Evolutionary conservation across 2,888 invertebrate genomes (phyloP).

Genomic region (Amphiduros pacificus): DNA sequence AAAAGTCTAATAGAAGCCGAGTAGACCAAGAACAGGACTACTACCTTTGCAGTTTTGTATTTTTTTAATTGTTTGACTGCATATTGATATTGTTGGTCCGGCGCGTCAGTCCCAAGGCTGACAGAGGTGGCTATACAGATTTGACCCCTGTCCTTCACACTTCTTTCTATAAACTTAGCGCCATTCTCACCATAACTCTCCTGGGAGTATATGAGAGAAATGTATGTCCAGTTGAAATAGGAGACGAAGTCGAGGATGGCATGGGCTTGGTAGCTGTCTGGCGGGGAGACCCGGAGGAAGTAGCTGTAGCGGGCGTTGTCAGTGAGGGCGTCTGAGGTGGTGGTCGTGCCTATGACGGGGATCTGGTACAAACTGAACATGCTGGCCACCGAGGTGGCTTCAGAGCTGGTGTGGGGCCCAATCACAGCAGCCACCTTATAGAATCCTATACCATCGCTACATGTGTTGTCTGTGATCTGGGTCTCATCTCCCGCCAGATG

Average conservation of each 20-base stretch:
- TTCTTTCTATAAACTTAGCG: neutral
- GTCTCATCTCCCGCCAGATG: too few relatives aligned
- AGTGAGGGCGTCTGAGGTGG: constrained; percentile 44
- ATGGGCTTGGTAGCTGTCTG: constrained; percentile 34
- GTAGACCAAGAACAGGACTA: too few relatives aligned
- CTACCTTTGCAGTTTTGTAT: too few relatives aligned
- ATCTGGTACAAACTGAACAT: constrained; percentile 61
- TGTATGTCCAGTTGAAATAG: constrained; percentile 8
- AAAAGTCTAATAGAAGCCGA: too few relatives aligned
- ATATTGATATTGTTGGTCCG: too few relatives aligned
- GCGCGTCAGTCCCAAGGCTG: too few relatives aligned
- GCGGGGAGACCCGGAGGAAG: constrained; percentile 42
- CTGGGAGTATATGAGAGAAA: constrained; percentile 5
- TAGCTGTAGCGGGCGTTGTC: constrained; percentile 41
- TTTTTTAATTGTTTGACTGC: too few relatives aligned
- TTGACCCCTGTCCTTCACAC: neutral
- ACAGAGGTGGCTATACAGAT: too few relatives aligned
- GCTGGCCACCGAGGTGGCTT: constrained; percentile 12
- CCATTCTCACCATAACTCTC: constrained; percentile 17
- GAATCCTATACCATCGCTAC: too few relatives aligned
- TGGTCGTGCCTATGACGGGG: constrained; percentile 61
- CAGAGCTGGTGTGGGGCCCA: constrained; percentile 17
- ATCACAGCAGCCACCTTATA: constrained; percentile 20
- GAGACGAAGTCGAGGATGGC: constrained; percentile 6
- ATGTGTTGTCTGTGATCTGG: too few relatives aligned